Evolutionary conservation across 2,888 invertebrate species (phyloP), one percentile per base, ranked within the genome.

Genomic region (Parapristionchus giblindavisi): DNA sequence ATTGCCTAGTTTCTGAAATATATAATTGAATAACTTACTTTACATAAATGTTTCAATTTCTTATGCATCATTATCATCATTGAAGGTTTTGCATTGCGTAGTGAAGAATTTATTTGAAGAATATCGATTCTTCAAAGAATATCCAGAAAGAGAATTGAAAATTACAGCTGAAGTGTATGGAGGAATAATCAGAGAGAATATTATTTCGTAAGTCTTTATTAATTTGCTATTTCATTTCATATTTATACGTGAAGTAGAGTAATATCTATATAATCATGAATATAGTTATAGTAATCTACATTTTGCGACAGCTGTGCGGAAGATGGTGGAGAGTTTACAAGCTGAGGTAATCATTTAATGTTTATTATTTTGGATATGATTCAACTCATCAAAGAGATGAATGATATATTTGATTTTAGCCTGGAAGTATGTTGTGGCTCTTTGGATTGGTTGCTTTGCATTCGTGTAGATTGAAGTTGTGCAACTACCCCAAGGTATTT

Each of bases 131-230:
- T 99, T 99, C 88, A 95, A 96, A 1, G 96, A 98, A 88, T 99
- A 99, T 89, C 99, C 99, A 0, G 98, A 98, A 83, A 94, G 96
- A 89, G 99, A 99, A 89, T 90, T 99, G 32, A 94, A 95, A 88
- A 96, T 95, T 58, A 99, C 99, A 0, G 98, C 98, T 1, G 95
- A 96, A 87, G 91, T 99, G 1, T 99, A 99, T 89, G 99, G 99
- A 54, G 99, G 98, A 27, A 85, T 88, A 40, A 87, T 88, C 43
- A 80, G 87, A 3, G 88, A 88, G 75, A 83, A 79, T 34, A 84
- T 88, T 34, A 84, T 88, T 40, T 76, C 76, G 81, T 85, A 73
- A 96, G 81, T 76, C 5, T n/a, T 43, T 58, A 56, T 40, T 8
- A 4, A n/a, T 29, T 14, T 3, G 1, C 6, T 66, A 34, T 66